Percentiles rank a stretch among this genome's conserved stretches.
Evolutionary conservation across 2,888 invertebrate genomes (phyloP).

Genomic region (Marasmarcha lunaedactyla): DNA sequence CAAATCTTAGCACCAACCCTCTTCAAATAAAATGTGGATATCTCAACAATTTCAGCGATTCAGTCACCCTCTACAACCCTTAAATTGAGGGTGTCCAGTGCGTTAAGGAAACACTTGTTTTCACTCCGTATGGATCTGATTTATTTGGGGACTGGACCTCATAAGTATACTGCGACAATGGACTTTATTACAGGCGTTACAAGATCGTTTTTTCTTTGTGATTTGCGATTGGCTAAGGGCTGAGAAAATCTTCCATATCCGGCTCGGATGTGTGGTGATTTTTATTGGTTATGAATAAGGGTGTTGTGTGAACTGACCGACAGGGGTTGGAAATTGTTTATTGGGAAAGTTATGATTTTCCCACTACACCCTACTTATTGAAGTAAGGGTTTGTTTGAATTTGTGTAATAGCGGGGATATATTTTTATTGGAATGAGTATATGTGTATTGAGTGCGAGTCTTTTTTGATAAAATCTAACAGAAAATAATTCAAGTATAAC

Average conservation of each 20-base stretch:
- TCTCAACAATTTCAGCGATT: conserved; percentile 55
- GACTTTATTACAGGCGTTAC: conserved; percentile 7
- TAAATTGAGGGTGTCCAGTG: conserved; percentile 59
- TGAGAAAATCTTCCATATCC: conserved; percentile 58
- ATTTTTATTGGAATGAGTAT: too few relatives aligned
- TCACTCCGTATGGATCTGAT: conserved; percentile 16
- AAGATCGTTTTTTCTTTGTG: conserved; percentile 13
- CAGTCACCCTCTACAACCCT: conserved; percentile 44
- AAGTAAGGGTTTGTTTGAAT: too few relatives aligned
- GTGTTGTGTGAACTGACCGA: conserved; percentile 33
- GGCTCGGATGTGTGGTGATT: conserved; percentile 55
- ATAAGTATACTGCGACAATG: conserved; percentile 12
- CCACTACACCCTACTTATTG: too few relatives aligned
- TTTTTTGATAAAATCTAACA: too few relatives aligned
- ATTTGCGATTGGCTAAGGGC: conserved; percentile 40
- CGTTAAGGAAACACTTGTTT: conserved; percentile 59
- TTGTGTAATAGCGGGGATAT: too few relatives aligned
- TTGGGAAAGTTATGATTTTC: too few relatives aligned
- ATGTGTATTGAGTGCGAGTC: too few relatives aligned
- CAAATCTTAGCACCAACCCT: neutral
- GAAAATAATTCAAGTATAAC: too few relatives aligned
- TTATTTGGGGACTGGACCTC: conserved; percentile 3
- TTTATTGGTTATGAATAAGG: conserved; percentile 62
- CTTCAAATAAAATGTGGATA: conserved; percentile 32
- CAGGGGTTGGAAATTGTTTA: too few relatives aligned